Evolutionary conservation across 2,888 invertebrate species (phyloP).

Genomic region (Polydesmus complanatus): DNA sequence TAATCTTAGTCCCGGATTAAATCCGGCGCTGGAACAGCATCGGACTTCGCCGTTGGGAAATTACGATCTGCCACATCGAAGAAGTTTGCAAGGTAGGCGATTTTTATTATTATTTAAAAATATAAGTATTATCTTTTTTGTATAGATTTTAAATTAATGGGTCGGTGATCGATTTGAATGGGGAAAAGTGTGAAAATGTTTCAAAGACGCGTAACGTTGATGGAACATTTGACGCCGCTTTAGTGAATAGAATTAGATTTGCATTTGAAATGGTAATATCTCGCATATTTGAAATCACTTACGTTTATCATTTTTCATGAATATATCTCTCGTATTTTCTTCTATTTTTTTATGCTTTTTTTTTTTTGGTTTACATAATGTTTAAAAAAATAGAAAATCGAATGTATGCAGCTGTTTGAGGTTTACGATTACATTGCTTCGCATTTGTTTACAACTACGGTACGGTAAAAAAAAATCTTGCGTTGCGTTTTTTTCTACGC

Average conservation of each 20-base stretch:
- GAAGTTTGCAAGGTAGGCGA: conserved; percentile 26
- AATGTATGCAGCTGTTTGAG: too few species aligned
- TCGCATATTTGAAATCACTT: too few species aligned
- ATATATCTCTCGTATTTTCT: background rate
- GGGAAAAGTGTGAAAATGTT: background rate
- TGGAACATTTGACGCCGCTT: background rate
- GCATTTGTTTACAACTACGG: too few species aligned
- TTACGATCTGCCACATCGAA: conserved; percentile 28
- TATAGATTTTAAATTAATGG: background rate
- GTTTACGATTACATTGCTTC: too few species aligned
- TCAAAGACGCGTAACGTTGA: background rate
- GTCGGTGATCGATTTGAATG: background rate
- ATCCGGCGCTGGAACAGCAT: conserved; percentile 23
- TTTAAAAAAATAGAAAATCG: too few species aligned
- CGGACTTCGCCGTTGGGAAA: conserved; percentile 28
- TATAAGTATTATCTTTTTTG: background rate
- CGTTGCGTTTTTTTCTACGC: too few species aligned
- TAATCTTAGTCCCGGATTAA: conserved; percentile 33
- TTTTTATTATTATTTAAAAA: background rate
- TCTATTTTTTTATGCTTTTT: background rate
- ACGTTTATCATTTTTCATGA: background rate
- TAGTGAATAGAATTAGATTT: background rate
- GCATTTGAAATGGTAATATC: background rate
- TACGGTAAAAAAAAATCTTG: too few species aligned
- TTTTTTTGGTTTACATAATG: too few species aligned